Conservation (phyloP, 2,113 vertebrate genomes). For the Zingel zingel region DNA sequence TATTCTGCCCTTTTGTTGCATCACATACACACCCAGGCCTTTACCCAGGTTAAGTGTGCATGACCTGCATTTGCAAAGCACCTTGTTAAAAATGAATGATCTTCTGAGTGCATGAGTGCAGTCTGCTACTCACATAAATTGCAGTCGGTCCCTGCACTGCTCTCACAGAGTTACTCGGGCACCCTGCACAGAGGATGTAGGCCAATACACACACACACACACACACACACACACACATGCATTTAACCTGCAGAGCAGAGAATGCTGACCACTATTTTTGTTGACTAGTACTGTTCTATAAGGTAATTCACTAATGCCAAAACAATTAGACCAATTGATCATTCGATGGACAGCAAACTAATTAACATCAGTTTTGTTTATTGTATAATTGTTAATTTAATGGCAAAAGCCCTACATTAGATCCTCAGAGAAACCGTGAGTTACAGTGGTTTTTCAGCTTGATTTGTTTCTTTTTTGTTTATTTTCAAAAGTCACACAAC, state of each 20-base stretch:
- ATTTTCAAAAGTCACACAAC: conserved; percentile 29
- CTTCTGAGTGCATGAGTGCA: conserved; percentile 63
- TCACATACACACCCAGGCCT: conserved; percentile 25
- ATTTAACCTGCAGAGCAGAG: conserved; percentile 28
- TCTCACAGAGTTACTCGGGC: conserved; percentile 28
- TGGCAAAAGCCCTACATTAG: not conserved
- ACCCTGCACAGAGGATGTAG: conserved; percentile 24
- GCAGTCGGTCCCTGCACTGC: not conserved
- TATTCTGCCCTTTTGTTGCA: conserved; percentile 45
- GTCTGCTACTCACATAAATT: conserved; percentile 43
- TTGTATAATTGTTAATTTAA: not conserved
- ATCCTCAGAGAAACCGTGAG: not conserved
- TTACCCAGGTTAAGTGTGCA: conserved; percentile 44
- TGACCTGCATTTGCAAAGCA: conserved; percentile 71
- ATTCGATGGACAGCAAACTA: not conserved
- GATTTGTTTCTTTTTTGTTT: not conserved
- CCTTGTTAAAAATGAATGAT: conserved; percentile 79
- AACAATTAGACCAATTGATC: not conserved
- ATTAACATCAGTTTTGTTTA: not conserved
- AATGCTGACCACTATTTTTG: not conserved
- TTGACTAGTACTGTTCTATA: not conserved
- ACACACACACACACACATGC: too few relatives aligned
- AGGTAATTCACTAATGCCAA: not conserved
- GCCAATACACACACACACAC: conserved; percentile 35
- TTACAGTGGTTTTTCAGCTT: not conserved